Percentiles rank a stretch among this genome's conserved stretches.
These are phyloP conservation scores for Torymus aiolomorphi DNA, from an alignment of 2,888 invertebrate species.

Conservation along the genomic window DNA sequence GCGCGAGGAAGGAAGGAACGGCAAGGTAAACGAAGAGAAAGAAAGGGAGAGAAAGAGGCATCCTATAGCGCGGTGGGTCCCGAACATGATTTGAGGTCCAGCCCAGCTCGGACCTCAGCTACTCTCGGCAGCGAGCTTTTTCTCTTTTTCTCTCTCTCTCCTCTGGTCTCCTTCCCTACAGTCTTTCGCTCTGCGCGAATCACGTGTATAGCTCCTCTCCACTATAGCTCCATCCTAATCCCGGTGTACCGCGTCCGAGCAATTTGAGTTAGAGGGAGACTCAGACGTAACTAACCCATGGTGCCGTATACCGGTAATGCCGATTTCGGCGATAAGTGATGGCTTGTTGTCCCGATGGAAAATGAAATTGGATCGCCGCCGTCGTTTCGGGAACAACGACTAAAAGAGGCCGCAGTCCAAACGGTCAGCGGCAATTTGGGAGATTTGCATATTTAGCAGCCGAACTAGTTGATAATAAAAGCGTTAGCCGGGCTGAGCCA, in stretches of 20 bases:
- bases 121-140: slow-evolving; percentile 6
- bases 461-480: slow-evolving; percentile 21
- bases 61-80: slow-evolving; percentile 54
- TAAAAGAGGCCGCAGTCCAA: not conserved
- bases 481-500: not conserved
- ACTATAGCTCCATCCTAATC: too few species aligned
- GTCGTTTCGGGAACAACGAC: too few species aligned
- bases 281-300: too few species aligned
- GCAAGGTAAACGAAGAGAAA: slow-evolving; percentile 47
- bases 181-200: too few species aligned
- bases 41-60: slow-evolving; percentile 38
- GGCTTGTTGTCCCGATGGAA: too few species aligned
- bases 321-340: too few species aligned
- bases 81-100: slow-evolving; percentile 52
- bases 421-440: not conserved
- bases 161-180: not conserved
- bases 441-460: not conserved
- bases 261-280: too few species aligned
- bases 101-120: slow-evolving; percentile 47
- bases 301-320: too few species aligned
- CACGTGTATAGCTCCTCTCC: too few species aligned
- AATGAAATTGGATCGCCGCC: too few species aligned
- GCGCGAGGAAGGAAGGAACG: slow-evolving; percentile 39
- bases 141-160: slow-evolving; percentile 11
- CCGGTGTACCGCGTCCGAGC: too few species aligned